Conservation (phyloP, 1,140 invertebrate genomes). For the Ptiloglossa arizonensis region DNA sequence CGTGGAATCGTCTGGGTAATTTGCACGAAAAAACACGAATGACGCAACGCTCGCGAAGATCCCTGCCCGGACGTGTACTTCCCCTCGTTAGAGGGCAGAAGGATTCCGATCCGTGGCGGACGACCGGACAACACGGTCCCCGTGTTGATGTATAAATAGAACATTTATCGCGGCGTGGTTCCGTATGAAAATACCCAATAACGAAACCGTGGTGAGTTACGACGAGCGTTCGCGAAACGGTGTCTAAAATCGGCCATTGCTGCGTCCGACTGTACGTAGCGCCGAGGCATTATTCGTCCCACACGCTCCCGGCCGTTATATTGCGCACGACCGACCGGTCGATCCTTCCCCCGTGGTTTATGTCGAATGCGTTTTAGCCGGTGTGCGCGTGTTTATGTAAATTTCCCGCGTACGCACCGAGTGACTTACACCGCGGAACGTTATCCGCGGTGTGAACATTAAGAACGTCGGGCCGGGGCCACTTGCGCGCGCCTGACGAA, state of each 20-base stretch:
- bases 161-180: background rate
- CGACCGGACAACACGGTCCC: background rate
- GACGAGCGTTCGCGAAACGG: background rate
- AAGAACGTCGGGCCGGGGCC: background rate
- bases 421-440: conserved; percentile 23
- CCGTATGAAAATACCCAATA: background rate
- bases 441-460: conserved; percentile 24
- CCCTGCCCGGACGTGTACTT: too few relatives aligned
- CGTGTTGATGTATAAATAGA: background rate
- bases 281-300: conserved; percentile 50
- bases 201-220: background rate
- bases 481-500: background rate
- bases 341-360: background rate
- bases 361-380: conserved; percentile 2
- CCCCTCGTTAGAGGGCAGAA: too few relatives aligned
- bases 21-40: too few relatives aligned
- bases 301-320: conserved; percentile 42
- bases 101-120: background rate
- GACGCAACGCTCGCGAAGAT: too few relatives aligned
- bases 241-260: conserved; percentile 17
- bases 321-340: background rate
- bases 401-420: conserved; percentile 15
- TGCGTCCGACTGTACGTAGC: conserved; percentile 12
- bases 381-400: conserved; percentile 34
- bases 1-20: too few relatives aligned